Percentiles rank a stretch among this genome's conserved stretches.
Evolutionary conservation across 2,797 vertebrate genomes (phyloP).

Genomic region (Sebastes glaucus): DNA sequence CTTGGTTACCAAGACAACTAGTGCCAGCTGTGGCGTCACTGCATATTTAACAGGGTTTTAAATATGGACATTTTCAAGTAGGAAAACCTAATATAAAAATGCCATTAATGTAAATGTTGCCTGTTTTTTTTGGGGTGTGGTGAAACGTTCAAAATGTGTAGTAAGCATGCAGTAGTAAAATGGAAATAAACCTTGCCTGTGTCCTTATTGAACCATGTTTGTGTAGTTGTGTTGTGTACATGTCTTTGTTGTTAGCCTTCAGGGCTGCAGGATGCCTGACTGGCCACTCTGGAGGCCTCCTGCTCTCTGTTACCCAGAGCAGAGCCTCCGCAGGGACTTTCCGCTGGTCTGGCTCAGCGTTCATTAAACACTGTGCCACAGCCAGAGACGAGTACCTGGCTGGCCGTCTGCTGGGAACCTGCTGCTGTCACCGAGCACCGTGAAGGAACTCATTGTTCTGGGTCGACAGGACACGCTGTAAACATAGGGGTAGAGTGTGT

Average conservation of each 20-base stretch:
- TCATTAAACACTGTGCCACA: constrained; percentile 48
- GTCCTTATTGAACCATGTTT: neutral
- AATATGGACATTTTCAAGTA: neutral
- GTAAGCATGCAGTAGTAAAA: neutral
- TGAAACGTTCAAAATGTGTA: neutral
- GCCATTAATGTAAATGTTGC: neutral
- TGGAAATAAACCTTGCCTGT: neutral
- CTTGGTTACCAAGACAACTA: neutral
- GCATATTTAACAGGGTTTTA: neutral
- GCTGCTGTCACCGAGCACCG: constrained; percentile 45
- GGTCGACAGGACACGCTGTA: constrained; percentile 51
- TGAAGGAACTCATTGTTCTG: constrained; percentile 79
- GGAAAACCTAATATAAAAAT: neutral
- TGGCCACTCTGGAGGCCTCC: constrained; percentile 46
- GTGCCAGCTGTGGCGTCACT: neutral
- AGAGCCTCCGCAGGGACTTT: constrained; percentile 60
- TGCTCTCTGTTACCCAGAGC: constrained; percentile 47
- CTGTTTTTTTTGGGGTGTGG: neutral
- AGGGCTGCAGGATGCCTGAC: constrained; percentile 26
- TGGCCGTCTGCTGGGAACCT: constrained; percentile 60
- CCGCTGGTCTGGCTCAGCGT: constrained; percentile 43
- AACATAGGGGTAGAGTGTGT: constrained; percentile 37
- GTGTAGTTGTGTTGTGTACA: neutral
- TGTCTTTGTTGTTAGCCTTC: neutral
- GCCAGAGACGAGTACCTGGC: constrained; percentile 71